Evolutionary conservation across 2,888 invertebrate genomes (phyloP), one percentile per base, ranked within the genome.

Genomic region (Diaphora mendica): DNA sequence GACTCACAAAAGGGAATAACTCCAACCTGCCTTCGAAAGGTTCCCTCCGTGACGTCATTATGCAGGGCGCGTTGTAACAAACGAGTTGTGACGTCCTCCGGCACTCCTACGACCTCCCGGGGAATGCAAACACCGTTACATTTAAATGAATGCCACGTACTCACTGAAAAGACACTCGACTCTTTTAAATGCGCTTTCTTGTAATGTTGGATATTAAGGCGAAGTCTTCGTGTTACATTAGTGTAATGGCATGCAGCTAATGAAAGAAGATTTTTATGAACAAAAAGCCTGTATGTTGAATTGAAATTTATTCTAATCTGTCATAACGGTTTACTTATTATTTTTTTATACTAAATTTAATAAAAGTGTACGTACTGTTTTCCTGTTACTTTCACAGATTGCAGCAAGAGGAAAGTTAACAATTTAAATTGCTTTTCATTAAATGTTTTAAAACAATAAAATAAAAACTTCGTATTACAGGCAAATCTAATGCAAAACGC

Each of bases 141-240:
- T 65, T 35, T 65, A 65, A 39, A 39, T 39, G 39, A 65, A 65
- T 35, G 23, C 65, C 35, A 39, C 62, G 62, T 62, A 62, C 62
- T 30, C 30, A 17, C 62, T 62, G 62, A 30, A 23, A n/a, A 39
- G 39, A 65, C 39, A 35, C 35, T 65, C 65, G 39, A 39, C 20
- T 13, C n/a, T 39, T 39, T 39, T 39, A n/a, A 65, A 65, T 62
- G 62, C 62, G 30, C 30, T 62, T 62, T 59, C 26, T 30, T 30
- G 62, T 62, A 62, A 62, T 62, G 62, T 30, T 30, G 62, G 30
- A 30, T 2, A 62, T 62, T 30, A 62, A 15, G 17, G 15, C 30
- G 15, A 15, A 13, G 30, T 62, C 26, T 15, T 62, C 30, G 30
- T 30, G 17, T 62, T 30, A 62, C 17, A 30, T 62, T 62, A 30